Evolutionary conservation across 2,113 vertebrate species (phyloP).

Genomic region (Hydrolagus affinis): DNA sequence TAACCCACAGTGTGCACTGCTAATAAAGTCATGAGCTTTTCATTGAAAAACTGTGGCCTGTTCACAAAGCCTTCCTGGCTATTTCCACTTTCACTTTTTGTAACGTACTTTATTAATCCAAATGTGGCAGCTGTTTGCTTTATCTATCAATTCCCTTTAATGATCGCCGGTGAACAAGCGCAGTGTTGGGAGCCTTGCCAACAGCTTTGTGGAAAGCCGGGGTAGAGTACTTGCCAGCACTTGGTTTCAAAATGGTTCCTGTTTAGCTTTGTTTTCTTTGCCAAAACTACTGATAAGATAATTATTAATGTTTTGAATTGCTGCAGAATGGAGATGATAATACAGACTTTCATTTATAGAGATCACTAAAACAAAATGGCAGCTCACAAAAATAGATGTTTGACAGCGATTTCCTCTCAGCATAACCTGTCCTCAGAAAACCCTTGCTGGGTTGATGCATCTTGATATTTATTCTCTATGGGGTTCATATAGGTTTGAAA

Average conservation of each 20-base stretch:
- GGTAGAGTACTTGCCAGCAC: not conserved
- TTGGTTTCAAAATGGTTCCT: constrained; percentile 22
- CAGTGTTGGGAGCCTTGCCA: not conserved
- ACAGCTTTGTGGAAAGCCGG: constrained; percentile 1
- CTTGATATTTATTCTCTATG: no score
- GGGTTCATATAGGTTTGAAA: no score
- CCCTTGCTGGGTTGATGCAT: no score
- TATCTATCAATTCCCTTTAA: constrained; percentile 1
- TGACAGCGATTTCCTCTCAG: no score
- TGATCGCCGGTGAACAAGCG: not conserved
- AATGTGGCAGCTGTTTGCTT: not conserved
- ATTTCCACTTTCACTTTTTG: not conserved
- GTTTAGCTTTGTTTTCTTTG: not conserved
- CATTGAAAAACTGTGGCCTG: not conserved
- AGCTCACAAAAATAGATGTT: not conserved
- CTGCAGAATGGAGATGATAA: not conserved
- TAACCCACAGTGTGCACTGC: not conserved
- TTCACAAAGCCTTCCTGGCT: not conserved
- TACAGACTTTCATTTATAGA: not conserved
- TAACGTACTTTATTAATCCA: not conserved
- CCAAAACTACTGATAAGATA: not conserved
- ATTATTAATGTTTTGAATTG: not conserved
- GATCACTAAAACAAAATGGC: not conserved
- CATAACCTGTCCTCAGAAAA: no score
- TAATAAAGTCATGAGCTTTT: not conserved